These are phyloP conservation scores for Eudasyphora cyanicolor DNA, from an alignment of 2,888 invertebrate species.

Conservation along the genomic window DNA sequence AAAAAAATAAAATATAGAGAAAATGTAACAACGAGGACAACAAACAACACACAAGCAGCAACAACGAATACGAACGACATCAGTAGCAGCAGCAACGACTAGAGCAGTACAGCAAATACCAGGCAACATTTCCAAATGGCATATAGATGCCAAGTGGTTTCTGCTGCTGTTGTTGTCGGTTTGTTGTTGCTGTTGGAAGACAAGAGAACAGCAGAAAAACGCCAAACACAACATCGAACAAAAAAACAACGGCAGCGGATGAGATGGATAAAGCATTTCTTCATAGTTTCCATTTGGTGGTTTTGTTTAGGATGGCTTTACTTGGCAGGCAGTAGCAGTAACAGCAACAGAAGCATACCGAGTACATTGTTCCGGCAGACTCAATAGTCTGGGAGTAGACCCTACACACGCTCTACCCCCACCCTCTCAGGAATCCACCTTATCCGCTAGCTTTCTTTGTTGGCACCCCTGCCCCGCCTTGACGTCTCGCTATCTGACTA, in stretches of 20 bases:
- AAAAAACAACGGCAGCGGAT: neutral
- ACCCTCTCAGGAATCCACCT: neutral
- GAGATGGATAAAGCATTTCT: constrained; percentile 3
- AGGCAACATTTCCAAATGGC: constrained; percentile 51
- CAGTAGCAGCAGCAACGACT: neutral
- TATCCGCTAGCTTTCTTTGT: neutral
- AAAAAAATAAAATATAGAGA: constrained; percentile 34
- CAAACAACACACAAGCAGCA: neutral
- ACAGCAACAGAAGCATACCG: too few relatives aligned
- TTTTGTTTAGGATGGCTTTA: constrained; percentile 16
- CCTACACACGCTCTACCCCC: neutral
- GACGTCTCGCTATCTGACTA: neutral
- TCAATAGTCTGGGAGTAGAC: neutral
- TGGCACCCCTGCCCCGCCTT: neutral
- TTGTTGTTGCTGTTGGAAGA: constrained; percentile 3
- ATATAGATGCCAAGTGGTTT: constrained; percentile 56
- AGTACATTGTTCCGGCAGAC: constrained; percentile 25
- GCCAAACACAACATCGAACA: neutral
- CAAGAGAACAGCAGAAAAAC: neutral
- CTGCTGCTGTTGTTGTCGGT: constrained; percentile 14
- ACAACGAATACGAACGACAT: neutral
- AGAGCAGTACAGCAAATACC: too few relatives aligned
- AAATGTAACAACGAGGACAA: neutral
- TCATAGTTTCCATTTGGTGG: constrained; percentile 20
- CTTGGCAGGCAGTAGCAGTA: too few relatives aligned